phyloP scores from a whole-genome alignment of 2,113 vertebrate genomes.

The Struthio camelus region DNA sequence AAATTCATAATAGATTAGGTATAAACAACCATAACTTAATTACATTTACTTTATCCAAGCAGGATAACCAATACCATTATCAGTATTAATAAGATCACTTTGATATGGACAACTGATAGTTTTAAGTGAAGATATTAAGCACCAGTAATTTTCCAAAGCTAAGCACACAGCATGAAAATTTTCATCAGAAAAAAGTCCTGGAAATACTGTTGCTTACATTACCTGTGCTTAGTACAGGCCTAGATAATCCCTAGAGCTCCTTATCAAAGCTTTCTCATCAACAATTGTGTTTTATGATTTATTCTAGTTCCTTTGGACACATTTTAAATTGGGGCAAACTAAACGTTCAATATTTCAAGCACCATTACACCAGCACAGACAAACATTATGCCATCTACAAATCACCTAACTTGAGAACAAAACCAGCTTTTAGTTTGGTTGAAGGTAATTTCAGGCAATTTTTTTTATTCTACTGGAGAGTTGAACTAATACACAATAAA shows the following conservation, averaged over 20 bases:
- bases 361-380: background rate
- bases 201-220: background rate
- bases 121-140: background rate
- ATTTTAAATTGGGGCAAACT: background rate
- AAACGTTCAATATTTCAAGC: background rate
- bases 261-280: background rate
- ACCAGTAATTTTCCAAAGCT: background rate
- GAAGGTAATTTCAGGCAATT: background rate
- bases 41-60: background rate
- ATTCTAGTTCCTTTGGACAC: background rate
- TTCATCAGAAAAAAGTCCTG: background rate
- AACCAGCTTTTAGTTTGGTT: background rate
- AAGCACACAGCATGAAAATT: background rate
- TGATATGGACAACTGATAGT: background rate
- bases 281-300: background rate
- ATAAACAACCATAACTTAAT: background rate
- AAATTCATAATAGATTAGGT: background rate
- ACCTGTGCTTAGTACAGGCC: background rate
- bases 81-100: background rate
- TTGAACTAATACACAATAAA: background rate
- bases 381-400: background rate
- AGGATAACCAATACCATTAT: background rate
- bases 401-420: background rate
- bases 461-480: background rate
- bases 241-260: background rate